Base-by-base conservation (phyloP, 1,140 invertebrate genomes). In the Drosophila subobscura region DNA sequence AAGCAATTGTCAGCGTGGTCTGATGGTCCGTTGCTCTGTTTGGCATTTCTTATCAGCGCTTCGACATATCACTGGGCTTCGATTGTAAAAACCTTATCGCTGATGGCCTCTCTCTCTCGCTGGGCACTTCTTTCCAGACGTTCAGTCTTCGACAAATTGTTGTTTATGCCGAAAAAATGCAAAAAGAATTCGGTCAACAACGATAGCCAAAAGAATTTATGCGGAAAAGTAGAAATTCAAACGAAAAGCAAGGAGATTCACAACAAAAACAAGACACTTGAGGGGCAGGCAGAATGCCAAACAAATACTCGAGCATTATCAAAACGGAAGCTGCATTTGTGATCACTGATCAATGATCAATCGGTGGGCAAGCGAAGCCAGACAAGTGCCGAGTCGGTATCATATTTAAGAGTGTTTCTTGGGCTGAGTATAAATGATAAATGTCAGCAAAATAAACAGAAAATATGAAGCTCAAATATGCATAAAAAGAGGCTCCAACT, bases 291-390 rank as follows among this genome's bases (percentile, higher is more conserved):
- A 12, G 33, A 37, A 10, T 37, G 33, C n/a, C 8, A 64, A 49
- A 66, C 45, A 20, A 54, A 54, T 37, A 37, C 20, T 27, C 63
- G 40, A 52, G 44, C 5, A 66, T 65, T 52, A 66, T 37, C 60
- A 8, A 66, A 66, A 53, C 60, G 64, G 65, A 68, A 68, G 68
- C 44, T 12, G 41, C 68, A 63, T 68, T 27, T 68, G 50, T 46
- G 33, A 68, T 68, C 64, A 68, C 10, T 68, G 65, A 68, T 68
- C 65, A 68, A 55, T 56, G 63, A 68, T 68, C 63, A 41, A 0
- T 55, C 33, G 40, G 37, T 10, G 64, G 65, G 65, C 1, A 20
- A 20, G 1, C 16, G 16, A 67, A 56, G 61, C 44, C 59, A 23
- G 0, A 41, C 16, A 65, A 65, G 61, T 64, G 33, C 12, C 20